Percentiles rank a stretch among this genome's conserved stretches.
These are phyloP conservation scores for Cinclus mexicanus DNA, from an alignment of 2,113 vertebrate genomes.

Conservation along the genomic window DNA sequence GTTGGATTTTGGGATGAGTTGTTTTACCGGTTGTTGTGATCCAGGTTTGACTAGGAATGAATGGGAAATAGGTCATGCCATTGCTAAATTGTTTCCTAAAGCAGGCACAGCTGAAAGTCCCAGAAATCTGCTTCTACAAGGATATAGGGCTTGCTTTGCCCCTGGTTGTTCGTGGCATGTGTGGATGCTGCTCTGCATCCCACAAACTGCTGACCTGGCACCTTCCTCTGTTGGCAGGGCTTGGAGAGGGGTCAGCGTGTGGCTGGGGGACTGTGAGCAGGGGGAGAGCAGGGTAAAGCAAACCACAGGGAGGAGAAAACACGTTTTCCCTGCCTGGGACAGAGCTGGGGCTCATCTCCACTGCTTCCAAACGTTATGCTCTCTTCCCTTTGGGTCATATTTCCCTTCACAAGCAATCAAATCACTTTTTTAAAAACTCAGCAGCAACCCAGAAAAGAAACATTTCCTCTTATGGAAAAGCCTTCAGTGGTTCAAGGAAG, in stretches of 20 bases:
- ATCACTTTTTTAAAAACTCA: conserved; percentile 44
- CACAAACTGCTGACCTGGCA: background rate
- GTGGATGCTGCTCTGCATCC: background rate
- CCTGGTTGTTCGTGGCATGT: rapidly evolving
- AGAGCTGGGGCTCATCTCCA: background rate
- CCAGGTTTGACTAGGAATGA: background rate
- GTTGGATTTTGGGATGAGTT: background rate
- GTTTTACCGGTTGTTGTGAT: background rate
- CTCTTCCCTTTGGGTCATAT: conserved; percentile 39
- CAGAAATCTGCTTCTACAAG: background rate
- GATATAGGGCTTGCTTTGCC: background rate
- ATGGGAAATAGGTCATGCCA: background rate
- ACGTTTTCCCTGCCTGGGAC: conserved; percentile 11
- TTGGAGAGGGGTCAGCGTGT: rapidly evolving
- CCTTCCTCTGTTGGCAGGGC: background rate
- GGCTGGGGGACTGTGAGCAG: background rate
- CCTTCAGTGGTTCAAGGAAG: background rate
- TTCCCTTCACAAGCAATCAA: conserved; percentile 25
- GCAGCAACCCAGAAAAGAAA: conserved; percentile 53
- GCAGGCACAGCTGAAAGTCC: background rate
- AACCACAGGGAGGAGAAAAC: conserved; percentile 21
- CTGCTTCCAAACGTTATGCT: background rate
- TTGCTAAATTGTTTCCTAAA: background rate
- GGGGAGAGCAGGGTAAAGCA: background rate
- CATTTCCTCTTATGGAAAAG: conserved; percentile 61